A percentile compares a stretch with the other conserved stretches of the same genome.
Conservation (phyloP, 2,888 invertebrate species). For the Amphipoea lucens region DNA sequence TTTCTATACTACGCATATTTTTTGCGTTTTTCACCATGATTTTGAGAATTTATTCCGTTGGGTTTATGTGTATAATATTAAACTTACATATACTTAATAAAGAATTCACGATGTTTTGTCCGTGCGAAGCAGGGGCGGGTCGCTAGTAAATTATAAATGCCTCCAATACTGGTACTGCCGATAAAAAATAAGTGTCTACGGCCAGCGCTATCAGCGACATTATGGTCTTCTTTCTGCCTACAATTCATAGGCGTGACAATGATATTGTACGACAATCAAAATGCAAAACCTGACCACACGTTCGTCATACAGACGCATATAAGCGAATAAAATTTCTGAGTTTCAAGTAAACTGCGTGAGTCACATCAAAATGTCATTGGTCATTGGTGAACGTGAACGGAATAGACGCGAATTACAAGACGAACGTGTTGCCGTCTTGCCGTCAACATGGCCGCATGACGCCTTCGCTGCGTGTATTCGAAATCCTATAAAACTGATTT, state of each 20-base stretch:
- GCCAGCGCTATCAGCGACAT: neutral
- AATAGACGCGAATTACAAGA: constrained; percentile 57
- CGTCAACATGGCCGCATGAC: constrained; percentile 35
- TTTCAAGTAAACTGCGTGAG: constrained; percentile 71
- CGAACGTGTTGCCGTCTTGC: constrained; percentile 21
- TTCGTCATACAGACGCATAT: constrained; percentile 53
- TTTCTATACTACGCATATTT: no score
- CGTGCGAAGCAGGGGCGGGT: neutral
- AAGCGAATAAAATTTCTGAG: constrained; percentile 66
- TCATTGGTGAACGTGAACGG: constrained; percentile 68
- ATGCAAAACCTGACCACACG: constrained; percentile 54
- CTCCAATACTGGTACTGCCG: neutral
- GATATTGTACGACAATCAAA: constrained; percentile 60
- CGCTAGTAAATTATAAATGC: neutral
- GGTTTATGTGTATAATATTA: neutral
- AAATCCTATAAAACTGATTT: constrained; percentile 20
- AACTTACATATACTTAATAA: neutral
- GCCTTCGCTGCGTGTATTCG: constrained; percentile 37
- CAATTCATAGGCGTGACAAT: constrained; percentile 59
- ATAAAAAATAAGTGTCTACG: neutral
- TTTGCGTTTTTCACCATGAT: neutral
- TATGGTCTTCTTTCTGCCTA: constrained; percentile 8
- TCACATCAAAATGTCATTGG: constrained; percentile 69
- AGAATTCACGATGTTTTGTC: neutral
- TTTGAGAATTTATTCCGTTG: neutral